Evolutionary conservation across 2,113 vertebrate genomes (phyloP).

Genomic region (Macquaria australasica): DNA sequence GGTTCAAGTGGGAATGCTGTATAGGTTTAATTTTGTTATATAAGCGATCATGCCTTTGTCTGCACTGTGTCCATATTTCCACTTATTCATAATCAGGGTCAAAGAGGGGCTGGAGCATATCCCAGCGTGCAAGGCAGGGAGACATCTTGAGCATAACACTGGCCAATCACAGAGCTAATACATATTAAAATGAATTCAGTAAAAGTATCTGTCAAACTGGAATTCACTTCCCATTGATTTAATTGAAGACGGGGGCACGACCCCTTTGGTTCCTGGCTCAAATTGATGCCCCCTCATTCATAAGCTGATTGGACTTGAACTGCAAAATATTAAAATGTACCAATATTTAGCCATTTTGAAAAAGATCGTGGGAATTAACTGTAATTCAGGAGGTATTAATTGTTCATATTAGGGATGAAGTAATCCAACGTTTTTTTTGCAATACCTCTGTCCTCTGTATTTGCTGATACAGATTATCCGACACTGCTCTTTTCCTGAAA

Average conservation of each 20-base stretch:
- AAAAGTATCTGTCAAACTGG: neutral
- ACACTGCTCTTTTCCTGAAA: neutral
- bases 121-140: neutral
- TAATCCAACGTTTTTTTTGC: neutral
- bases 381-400: neutral
- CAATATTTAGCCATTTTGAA: neutral
- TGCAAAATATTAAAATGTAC: neutral
- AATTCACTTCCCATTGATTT: neutral
- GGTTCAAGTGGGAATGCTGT: slow-evolving; percentile 21
- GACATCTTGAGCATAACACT: neutral
- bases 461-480: neutral
- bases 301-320: neutral
- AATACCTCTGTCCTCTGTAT: neutral
- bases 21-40: slow-evolving; percentile 34
- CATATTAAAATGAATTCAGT: neutral
- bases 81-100: slow-evolving; percentile 32
- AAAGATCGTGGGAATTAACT: neutral
- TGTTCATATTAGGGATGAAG: neutral
- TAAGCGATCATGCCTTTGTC: slow-evolving; percentile 14
- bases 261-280: neutral
- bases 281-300: neutral
- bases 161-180: slow-evolving; percentile 13
- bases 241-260: neutral
- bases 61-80: neutral
- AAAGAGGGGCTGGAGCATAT: slow-evolving; percentile 5